Evolutionary conservation across 2,113 vertebrate genomes (phyloP).

Genomic region (Abramis brama): DNA sequence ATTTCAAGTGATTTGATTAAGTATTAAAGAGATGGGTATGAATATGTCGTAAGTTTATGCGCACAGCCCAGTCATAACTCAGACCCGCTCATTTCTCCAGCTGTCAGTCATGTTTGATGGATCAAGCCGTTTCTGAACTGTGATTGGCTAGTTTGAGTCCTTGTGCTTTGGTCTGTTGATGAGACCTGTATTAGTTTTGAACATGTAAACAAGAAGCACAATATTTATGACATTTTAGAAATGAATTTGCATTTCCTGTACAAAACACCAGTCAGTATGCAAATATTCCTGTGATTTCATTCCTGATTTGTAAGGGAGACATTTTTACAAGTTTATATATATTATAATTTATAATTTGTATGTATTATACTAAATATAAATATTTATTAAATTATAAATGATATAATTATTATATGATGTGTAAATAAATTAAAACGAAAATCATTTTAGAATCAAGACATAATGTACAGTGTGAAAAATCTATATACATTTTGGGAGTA

Average conservation of each 20-base stretch:
- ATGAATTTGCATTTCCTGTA: background rate
- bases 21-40: conserved; percentile 31
- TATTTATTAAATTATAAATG: too few species aligned
- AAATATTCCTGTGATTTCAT: background rate
- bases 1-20: conserved; percentile 28
- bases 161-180: background rate
- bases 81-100: background rate
- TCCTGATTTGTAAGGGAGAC: background rate
- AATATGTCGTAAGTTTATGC: conserved; percentile 8
- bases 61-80: background rate
- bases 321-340: too few species aligned
- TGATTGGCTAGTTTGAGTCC: background rate
- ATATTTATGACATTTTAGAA: background rate
- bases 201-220: background rate
- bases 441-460: too few species aligned
- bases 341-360: too few species aligned
- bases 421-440: too few species aligned
- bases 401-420: too few species aligned
- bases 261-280: background rate
- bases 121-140: background rate
- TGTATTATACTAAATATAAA: too few species aligned
- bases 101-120: conserved; percentile 20
- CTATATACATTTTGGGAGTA: too few species aligned
- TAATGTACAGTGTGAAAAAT: too few species aligned
- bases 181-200: background rate